Conservation (phyloP, 2,113 vertebrate species). For the Origma solitaria region DNA sequence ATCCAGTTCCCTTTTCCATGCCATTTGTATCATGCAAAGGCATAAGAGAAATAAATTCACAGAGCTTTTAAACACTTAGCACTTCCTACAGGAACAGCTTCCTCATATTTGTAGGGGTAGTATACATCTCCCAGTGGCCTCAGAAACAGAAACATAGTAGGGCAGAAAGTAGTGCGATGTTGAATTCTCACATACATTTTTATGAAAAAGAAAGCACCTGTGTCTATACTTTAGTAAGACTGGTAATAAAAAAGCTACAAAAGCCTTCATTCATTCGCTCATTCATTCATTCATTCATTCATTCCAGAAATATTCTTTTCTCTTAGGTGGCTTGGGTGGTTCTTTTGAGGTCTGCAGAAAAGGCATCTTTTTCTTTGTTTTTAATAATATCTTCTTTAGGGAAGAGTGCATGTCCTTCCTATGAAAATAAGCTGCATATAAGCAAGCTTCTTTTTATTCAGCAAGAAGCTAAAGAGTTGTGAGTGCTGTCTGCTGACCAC, state of each 20-base stretch:
- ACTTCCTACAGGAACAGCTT: neutral
- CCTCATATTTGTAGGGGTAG: neutral
- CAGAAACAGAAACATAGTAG: neutral
- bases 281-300: neutral
- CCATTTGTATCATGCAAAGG: neutral
- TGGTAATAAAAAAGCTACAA: neutral
- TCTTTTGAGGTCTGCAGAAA: neutral
- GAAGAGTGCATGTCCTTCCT: neutral
- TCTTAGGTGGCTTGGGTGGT: neutral
- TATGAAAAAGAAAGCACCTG: neutral
- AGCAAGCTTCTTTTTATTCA: neutral
- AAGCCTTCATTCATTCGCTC: neutral
- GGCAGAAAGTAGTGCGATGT: neutral
- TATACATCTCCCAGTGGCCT: neutral
- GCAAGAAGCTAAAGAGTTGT: neutral
- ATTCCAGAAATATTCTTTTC: neutral
- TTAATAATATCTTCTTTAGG: neutral
- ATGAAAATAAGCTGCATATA: neutral
- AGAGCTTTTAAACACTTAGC: neutral
- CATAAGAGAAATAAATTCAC: neutral
- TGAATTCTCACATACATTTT: neutral
- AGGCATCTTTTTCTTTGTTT: neutral
- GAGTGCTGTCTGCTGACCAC: neutral
- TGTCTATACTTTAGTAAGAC: neutral
- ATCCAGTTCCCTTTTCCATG: neutral